Evolutionary conservation across 2,888 invertebrate species (phyloP).

Genomic region (Chaetoderma sp.): DNA sequence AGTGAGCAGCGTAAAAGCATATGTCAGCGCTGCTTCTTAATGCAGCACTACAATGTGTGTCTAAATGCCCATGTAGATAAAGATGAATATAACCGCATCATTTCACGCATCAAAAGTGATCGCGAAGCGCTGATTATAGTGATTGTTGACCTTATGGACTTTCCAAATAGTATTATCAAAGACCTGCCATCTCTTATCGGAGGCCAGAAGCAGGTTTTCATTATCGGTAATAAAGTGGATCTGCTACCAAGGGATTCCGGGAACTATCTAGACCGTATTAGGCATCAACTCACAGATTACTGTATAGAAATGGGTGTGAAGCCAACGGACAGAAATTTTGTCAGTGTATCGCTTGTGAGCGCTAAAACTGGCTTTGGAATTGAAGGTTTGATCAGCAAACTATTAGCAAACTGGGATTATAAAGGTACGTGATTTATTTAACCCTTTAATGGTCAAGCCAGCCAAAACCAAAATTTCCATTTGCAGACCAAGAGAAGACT

Average conservation of each 20-base stretch:
- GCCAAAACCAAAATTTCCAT: too few species aligned
- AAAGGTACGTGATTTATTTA: too few species aligned
- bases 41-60: slow-evolving; percentile 85
- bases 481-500: too few species aligned
- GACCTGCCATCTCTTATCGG: slow-evolving; percentile 53
- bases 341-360: slow-evolving; percentile 80
- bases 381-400: slow-evolving; percentile 86
- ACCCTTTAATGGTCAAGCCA: too few species aligned
- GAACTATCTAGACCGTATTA: slow-evolving; percentile 80
- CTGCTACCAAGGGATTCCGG: slow-evolving; percentile 82
- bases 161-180: slow-evolving; percentile 86
- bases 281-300: slow-evolving; percentile 74
- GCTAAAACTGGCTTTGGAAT: slow-evolving; percentile 95
- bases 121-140: slow-evolving; percentile 82
- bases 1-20: slow-evolving; percentile 70
- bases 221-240: slow-evolving; percentile 97
- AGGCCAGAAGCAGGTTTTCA: slow-evolving; percentile 54
- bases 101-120: slow-evolving; percentile 77
- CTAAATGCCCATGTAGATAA: slow-evolving; percentile 83
- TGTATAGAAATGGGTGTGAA: slow-evolving; percentile 75
- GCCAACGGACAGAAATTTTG: slow-evolving; percentile 70
- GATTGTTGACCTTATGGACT: slow-evolving; percentile 90
- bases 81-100: slow-evolving; percentile 82
- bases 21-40: slow-evolving; percentile 92
- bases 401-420: slow-evolving; percentile 80